A percentile compares a stretch with the other conserved stretches of the same genome.
These are phyloP conservation scores for Chydorus sphaericus DNA, from an alignment of 2,888 invertebrate genomes.

Conservation along the genomic window DNA sequence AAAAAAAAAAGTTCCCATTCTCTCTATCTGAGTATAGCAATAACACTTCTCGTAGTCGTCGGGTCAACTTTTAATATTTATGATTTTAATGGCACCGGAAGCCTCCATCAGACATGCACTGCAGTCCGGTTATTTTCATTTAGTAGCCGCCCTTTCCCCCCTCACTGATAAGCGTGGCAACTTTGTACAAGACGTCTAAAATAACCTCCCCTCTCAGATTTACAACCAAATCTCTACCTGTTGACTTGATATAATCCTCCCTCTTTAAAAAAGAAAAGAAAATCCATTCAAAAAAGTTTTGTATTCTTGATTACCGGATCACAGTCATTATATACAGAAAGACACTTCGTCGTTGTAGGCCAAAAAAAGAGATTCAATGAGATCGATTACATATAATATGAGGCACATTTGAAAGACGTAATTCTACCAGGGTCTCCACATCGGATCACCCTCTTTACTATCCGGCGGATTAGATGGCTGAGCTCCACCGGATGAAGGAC, in stretches of 20 bases:
- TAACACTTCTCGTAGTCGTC: too few species aligned
- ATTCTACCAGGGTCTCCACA: constrained; percentile 11
- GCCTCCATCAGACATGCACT: too few species aligned
- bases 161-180: background rate
- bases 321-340: background rate
- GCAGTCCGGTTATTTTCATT: too few species aligned
- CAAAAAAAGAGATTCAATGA: too few species aligned
- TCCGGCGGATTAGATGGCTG: too few species aligned
- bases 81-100: constrained; percentile 5
- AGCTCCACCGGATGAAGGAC: background rate
- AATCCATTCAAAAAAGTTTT: too few species aligned
- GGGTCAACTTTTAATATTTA: too few species aligned
- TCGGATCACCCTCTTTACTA: background rate
- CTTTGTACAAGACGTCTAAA: too few species aligned
- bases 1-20: too few species aligned
- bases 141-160: background rate
- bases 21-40: too few species aligned
- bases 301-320: background rate
- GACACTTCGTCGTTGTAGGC: background rate
- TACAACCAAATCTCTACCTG: background rate
- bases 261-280: background rate
- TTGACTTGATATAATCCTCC: background rate
- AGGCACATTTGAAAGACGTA: too few species aligned
- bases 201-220: background rate
- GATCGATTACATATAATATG: too few species aligned